Conservation (phyloP, 2,113 vertebrate genomes). For the Phaethornis superciliosus region DNA sequence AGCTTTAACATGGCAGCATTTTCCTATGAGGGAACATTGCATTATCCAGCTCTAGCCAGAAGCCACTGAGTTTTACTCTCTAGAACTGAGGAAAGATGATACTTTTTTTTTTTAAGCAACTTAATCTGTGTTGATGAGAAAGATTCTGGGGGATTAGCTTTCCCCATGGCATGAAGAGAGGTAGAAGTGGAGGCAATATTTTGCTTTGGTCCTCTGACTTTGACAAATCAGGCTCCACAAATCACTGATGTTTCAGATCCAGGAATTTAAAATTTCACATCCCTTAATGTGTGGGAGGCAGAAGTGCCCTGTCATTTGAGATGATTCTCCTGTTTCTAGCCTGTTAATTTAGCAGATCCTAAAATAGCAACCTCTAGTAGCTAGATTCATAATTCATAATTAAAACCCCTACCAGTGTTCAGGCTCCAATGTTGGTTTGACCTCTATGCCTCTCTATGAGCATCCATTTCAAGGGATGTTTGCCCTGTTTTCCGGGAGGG, state of each 20-base stretch:
- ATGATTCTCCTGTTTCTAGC: slow-evolving; percentile 40
- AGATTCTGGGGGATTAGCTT: background rate
- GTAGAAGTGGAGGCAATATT: background rate
- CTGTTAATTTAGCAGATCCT: slow-evolving; percentile 14
- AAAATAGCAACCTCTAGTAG: slow-evolving; percentile 21
- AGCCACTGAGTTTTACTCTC: background rate
- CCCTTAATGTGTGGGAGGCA: background rate
- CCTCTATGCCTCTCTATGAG: background rate
- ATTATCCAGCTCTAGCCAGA: background rate
- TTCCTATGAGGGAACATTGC: background rate
- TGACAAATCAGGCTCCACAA: slow-evolving; percentile 5
- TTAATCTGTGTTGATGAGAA: background rate
- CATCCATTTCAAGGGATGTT: background rate
- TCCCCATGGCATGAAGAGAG: background rate
- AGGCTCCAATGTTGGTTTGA: background rate
- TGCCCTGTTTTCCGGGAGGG: background rate
- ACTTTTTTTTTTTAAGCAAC: background rate
- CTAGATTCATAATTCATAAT: slow-evolving; percentile 40
- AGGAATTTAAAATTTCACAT: background rate
- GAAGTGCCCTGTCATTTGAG: slow-evolving; percentile 11
- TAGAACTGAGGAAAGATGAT: background rate
- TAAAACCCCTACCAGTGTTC: background rate
- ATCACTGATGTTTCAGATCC: background rate
- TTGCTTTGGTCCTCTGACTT: background rate
- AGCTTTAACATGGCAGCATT: background rate